These are phyloP conservation scores for Eupeodes corollae DNA, from an alignment of 1,140 invertebrate genomes.

Conservation along the genomic window DNA sequence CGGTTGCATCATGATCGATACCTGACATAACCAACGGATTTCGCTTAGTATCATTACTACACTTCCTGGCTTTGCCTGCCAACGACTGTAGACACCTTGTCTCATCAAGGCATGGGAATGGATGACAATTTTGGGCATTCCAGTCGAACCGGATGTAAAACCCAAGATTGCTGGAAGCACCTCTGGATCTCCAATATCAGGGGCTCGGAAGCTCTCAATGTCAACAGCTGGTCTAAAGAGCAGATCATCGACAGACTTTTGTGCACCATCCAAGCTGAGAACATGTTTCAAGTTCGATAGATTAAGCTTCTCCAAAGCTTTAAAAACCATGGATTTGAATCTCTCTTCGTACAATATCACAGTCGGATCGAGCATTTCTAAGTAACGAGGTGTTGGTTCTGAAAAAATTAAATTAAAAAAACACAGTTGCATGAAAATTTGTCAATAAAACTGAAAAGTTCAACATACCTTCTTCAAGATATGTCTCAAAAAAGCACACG, in stretches of 20 bases:
- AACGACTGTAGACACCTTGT: background rate
- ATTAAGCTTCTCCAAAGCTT: background rate
- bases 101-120: background rate
- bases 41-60: constrained; percentile 1
- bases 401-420: too few species aligned
- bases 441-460: background rate
- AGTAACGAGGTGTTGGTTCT: too few species aligned
- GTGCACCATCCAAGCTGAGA: background rate
- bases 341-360: constrained; percentile 3
- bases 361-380: background rate
- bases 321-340: background rate
- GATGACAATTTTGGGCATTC: constrained; percentile 2
- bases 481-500: constrained; percentile 2
- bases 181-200: background rate
- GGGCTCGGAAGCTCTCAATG: background rate
- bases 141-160: constrained; percentile 4
- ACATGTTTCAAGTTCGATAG: background rate
- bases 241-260: background rate
- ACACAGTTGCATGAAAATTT: too few species aligned
- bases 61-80: background rate
- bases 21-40: constrained; percentile 2
- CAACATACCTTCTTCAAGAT: background rate
- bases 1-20: constrained; percentile 1
- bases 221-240: background rate
- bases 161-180: background rate